Conservation (phyloP, 2,113 vertebrate species). For the Chloropsis cyanopogon region DNA sequence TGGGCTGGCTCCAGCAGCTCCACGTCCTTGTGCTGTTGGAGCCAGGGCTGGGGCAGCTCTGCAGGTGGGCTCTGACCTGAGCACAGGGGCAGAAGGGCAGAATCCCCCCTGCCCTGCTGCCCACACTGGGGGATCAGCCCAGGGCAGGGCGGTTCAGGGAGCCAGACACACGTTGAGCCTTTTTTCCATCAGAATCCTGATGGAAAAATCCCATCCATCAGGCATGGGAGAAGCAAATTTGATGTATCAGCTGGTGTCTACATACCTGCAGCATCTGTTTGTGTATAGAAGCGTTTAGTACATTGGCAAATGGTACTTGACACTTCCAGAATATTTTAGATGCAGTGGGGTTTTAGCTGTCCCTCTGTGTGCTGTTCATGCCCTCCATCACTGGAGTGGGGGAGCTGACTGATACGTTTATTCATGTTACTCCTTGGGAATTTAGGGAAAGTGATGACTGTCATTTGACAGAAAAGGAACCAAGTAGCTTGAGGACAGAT, state of each 20-base stretch:
- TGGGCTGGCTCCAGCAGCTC: not conserved
- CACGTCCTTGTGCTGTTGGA: not conserved
- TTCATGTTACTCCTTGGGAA: not conserved
- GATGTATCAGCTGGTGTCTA: not conserved
- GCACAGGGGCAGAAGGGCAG: not conserved
- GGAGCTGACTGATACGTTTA: not conserved
- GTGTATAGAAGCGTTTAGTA: not conserved
- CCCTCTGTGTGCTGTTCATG: not conserved
- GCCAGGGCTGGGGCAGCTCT: not conserved
- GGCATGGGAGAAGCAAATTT: not conserved
- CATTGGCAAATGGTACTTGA: not conserved
- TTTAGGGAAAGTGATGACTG: not conserved
- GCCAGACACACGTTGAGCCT: not conserved
- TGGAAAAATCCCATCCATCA: too few species aligned
- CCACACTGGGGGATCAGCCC: not conserved
- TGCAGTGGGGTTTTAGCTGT: not conserved
- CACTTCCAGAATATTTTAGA: not conserved
- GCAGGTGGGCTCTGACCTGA: not conserved
- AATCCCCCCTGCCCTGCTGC: not conserved
- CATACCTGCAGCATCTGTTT: not conserved
- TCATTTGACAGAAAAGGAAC: not conserved
- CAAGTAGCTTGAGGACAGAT: conserved; percentile 1
- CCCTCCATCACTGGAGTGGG: not conserved
- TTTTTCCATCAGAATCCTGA: not conserved
- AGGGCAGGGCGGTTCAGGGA: not conserved